Evolutionary conservation across 2,888 invertebrate genomes (phyloP).

Genomic region (Cephus runcator): DNA sequence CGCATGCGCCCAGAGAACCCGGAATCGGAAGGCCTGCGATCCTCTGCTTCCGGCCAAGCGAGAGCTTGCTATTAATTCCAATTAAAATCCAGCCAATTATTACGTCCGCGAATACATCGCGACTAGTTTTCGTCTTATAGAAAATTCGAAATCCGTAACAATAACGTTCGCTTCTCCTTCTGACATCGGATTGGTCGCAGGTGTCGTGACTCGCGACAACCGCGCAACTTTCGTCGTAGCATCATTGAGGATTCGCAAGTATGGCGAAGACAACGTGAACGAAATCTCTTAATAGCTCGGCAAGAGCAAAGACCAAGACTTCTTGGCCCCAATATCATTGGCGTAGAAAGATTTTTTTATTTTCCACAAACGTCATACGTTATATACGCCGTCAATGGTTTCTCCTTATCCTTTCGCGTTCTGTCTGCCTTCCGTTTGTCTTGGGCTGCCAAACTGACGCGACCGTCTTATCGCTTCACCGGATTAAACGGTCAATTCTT

Average conservation of each 20-base stretch:
- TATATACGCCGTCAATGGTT: not conserved
- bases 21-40: not conserved
- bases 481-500: not conserved
- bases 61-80: not conserved
- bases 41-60: not conserved
- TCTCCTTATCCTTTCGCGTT: not conserved
- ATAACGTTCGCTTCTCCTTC: not conserved
- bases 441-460: not conserved
- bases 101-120: not conserved
- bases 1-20: not conserved
- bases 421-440: not conserved
- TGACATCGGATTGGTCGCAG: not conserved
- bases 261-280: not conserved
- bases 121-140: not conserved
- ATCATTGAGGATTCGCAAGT: not conserved
- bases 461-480: not conserved
- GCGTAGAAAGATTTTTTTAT: slow-evolving; percentile 1
- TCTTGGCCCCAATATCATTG: slow-evolving; percentile 39
- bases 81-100: not conserved
- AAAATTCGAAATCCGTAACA: not conserved
- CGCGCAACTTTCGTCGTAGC: not conserved
- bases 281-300: slow-evolving; percentile 42
- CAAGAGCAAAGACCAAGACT: slow-evolving; percentile 44
- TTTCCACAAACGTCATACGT: not conserved
- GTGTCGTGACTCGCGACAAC: not conserved